Conservation (phyloP, 2,113 vertebrate genomes). For the Myiagra hebetior region DNA sequence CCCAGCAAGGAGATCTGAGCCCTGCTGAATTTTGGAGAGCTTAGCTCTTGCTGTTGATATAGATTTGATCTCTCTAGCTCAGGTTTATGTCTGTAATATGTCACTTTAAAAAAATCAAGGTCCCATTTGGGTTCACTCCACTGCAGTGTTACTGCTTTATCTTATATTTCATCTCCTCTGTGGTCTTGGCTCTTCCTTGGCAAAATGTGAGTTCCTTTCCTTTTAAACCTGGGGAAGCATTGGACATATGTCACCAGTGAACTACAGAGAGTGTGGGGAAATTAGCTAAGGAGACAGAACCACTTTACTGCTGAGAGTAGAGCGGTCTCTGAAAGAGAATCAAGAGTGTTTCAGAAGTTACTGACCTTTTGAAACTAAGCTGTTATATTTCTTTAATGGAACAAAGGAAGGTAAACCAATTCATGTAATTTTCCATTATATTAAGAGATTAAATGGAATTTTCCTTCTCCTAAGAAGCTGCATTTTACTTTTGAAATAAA, state of each 20-base stretch:
- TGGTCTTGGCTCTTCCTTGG: background rate
- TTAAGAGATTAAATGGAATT: constrained; percentile 1
- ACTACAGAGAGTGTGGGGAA: background rate
- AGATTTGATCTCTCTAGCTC: background rate
- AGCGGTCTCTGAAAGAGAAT: background rate
- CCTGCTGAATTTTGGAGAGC: background rate
- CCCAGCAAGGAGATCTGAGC: background rate
- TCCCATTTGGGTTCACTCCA: background rate
- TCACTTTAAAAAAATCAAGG: background rate
- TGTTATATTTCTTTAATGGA: background rate
- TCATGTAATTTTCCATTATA: background rate
- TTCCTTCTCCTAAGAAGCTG: background rate
- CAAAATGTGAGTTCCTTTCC: background rate
- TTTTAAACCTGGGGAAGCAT: background rate
- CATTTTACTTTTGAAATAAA: background rate
- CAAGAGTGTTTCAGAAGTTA: background rate
- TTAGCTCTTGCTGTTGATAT: background rate
- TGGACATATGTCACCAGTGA: background rate
- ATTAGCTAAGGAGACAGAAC: background rate
- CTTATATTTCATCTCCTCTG: background rate
- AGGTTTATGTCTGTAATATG: background rate
- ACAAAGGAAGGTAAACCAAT: background rate
- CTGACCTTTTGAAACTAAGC: background rate
- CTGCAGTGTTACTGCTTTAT: background rate
- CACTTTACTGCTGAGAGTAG: background rate